Evolutionary conservation across 2,113 vertebrate genomes (phyloP).

Genomic region (Hippopotamus amphibius): DNA sequence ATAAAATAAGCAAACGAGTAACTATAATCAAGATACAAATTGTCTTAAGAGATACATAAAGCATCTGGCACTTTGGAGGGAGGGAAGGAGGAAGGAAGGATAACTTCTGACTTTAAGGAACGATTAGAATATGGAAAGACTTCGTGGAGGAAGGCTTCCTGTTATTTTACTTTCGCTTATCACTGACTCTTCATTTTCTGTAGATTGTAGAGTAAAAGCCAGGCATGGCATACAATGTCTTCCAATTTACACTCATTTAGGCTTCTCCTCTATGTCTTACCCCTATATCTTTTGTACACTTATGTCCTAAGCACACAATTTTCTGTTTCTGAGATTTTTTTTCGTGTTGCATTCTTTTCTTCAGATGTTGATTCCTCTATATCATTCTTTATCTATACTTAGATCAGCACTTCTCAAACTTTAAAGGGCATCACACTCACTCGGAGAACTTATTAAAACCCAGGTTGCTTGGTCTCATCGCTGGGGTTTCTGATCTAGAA

Average conservation of each 20-base stretch:
- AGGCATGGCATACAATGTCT: background rate
- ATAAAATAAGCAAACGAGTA: background rate
- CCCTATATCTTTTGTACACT: background rate
- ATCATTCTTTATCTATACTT: background rate
- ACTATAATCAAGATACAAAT: background rate
- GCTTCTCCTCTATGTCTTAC: background rate
- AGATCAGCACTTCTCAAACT: background rate
- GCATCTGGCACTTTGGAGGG: background rate
- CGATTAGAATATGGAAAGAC: background rate
- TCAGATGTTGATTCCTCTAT: background rate
- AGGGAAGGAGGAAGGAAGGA: background rate
- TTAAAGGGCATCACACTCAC: background rate
- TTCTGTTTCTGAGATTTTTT: background rate
- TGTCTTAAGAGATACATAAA: background rate
- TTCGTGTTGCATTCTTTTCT: background rate
- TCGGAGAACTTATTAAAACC: background rate
- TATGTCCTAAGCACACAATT: background rate
- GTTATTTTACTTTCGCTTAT: background rate
- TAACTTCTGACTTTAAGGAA: background rate
- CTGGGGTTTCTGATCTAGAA: background rate
- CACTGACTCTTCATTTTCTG: background rate
- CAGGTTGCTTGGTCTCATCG: background rate
- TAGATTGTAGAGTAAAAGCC: background rate
- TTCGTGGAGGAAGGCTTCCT: background rate
- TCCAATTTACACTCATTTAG: background rate